Conservation (phyloP, 2,113 vertebrate species). For the Ondatra zibethicus region DNA sequence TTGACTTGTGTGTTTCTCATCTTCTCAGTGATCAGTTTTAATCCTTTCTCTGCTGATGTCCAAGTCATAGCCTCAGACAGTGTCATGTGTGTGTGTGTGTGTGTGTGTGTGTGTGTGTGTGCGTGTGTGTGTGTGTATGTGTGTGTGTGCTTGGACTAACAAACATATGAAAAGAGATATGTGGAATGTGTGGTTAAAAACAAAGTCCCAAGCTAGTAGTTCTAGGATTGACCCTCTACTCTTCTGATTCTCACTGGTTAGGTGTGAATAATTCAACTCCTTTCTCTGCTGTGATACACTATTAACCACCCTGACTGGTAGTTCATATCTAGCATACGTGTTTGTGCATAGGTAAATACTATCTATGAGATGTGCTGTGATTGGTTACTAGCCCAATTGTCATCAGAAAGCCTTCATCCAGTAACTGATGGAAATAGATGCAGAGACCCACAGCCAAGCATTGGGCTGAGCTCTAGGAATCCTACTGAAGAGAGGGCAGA, state of each 20-base stretch:
- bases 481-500: neutral
- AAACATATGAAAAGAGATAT: neutral
- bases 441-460: neutral
- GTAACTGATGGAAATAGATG: neutral
- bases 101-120: too few relatives aligned
- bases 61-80: neutral
- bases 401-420: neutral
- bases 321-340: neutral
- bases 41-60: neutral
- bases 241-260: neutral
- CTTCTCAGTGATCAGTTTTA: neutral
- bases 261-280: neutral
- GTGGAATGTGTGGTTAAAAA: neutral
- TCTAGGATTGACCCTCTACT: neutral
- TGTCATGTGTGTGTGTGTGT: neutral
- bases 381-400: neutral
- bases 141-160: neutral
- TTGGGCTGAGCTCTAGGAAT: neutral
- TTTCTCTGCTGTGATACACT: neutral
- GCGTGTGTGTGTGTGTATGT: too few relatives aligned
- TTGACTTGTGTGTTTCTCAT: neutral
- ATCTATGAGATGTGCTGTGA: neutral
- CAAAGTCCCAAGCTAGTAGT: neutral
- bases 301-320: neutral
- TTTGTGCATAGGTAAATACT: neutral